phyloP scores from a whole-genome alignment of 2,797 vertebrate genomes.

The Onychomys leucogaster region DNA sequence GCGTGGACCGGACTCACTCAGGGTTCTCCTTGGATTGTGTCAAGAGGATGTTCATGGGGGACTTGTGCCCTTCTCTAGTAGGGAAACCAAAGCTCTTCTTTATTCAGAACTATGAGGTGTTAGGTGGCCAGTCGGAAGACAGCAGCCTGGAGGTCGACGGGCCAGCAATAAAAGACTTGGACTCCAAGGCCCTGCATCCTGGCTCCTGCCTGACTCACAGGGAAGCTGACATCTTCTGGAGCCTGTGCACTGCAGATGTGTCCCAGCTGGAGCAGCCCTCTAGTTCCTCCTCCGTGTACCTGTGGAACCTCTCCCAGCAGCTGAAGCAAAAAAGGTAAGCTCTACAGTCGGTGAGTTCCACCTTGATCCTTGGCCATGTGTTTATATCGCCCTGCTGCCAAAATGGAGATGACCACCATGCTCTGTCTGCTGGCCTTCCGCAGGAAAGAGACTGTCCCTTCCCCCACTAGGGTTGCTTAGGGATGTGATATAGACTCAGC shows the following conservation, averaged over 20 bases:
- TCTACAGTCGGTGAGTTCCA: background rate
- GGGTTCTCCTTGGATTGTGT: slow-evolving; percentile 88
- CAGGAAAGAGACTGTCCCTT: background rate
- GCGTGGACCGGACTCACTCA: slow-evolving; percentile 83
- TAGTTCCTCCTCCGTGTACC: slow-evolving; percentile 88
- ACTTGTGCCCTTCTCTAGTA: slow-evolving; percentile 89
- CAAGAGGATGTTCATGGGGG: slow-evolving; percentile 89
- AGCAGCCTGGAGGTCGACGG: slow-evolving; percentile 89
- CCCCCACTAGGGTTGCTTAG: background rate
- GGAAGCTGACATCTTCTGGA: slow-evolving; percentile 95
- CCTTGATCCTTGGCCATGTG: background rate
- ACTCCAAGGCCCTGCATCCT: background rate
- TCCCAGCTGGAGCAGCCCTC: slow-evolving; percentile 82
- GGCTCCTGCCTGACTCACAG: slow-evolving; percentile 84
- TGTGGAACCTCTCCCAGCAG: slow-evolving; percentile 88
- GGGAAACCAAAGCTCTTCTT: slow-evolving; percentile 98
- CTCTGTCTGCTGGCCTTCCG: background rate
- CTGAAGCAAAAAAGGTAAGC: slow-evolving; percentile 87
- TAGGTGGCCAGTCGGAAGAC: slow-evolving; percentile 63
- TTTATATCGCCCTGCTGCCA: background rate
- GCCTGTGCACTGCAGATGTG: slow-evolving; percentile 91
- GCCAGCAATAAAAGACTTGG: background rate
- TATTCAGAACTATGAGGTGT: slow-evolving; percentile 92
- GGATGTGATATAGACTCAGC: background rate
- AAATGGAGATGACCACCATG: background rate